A percentile compares a stretch with the other conserved stretches of the same genome.
phyloP scores from a whole-genome alignment of 2,797 vertebrate species.

The Paguma larvata region DNA sequence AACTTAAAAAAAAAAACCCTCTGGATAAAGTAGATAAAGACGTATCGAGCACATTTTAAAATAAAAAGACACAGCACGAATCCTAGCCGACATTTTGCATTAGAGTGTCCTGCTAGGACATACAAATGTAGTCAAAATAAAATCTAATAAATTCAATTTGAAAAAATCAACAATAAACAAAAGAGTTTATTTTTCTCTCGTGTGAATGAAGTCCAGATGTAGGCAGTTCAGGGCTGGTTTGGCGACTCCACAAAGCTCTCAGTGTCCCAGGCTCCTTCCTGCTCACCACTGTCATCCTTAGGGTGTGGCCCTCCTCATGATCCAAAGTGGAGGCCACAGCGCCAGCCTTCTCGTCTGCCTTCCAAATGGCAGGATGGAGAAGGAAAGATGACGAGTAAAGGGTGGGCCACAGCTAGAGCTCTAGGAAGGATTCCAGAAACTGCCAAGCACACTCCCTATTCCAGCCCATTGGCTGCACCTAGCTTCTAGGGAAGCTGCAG shows the following conservation, averaged over 20 bases:
- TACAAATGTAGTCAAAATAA: conserved; percentile 29
- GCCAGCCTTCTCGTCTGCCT: conserved; percentile 1
- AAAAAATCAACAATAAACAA: conserved; percentile 1
- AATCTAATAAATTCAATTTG: not conserved
- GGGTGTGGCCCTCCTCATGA: not conserved
- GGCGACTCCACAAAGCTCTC: not conserved
- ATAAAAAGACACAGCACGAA: not conserved
- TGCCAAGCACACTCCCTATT: not conserved
- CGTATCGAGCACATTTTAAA: not conserved
- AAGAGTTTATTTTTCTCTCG: conserved; percentile 17
- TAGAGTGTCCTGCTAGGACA: not conserved
- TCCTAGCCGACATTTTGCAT: not conserved
- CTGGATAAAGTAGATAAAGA: not conserved
- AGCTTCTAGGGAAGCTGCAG: conserved; percentile 37
- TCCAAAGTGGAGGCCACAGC: not conserved
- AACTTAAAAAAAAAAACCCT: not conserved
- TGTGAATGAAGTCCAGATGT: not conserved
- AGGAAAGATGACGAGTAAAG: not conserved
- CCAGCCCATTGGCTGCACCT: not conserved
- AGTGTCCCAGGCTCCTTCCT: not conserved
- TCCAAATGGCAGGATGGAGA: not conserved
- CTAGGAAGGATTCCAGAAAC: not conserved
- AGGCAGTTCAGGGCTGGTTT: not conserved
- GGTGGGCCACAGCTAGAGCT: not conserved
- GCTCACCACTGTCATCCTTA: not conserved